A percentile compares a stretch with the other conserved stretches of the same genome.
phyloP scores from a whole-genome alignment of 2,797 vertebrate genomes.

The Argentina silus region DNA sequence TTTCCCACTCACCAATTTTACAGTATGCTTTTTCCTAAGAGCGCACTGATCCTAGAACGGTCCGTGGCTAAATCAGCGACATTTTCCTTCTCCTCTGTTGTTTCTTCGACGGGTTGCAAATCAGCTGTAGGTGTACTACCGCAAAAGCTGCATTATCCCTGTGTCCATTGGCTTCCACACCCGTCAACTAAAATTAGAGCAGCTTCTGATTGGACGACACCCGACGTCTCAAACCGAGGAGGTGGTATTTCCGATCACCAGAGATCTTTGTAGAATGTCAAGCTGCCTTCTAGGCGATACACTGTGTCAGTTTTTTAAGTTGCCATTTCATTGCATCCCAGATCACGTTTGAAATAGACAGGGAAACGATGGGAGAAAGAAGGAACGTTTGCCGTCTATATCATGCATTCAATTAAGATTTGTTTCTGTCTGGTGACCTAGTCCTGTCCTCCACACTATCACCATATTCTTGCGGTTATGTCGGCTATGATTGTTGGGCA shows the following conservation, averaged over 20 bases:
- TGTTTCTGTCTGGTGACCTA: too few relatives aligned
- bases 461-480: too few relatives aligned
- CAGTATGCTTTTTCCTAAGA: conserved; percentile 51
- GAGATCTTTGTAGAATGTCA: too few relatives aligned
- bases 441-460: too few relatives aligned
- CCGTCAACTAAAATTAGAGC: conserved; percentile 32
- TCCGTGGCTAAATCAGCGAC: conserved; percentile 66
- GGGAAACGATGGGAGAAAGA: too few relatives aligned
- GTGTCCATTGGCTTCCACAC: conserved; percentile 51
- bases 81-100: conserved; percentile 73
- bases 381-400: too few relatives aligned
- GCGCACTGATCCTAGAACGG: conserved; percentile 85
- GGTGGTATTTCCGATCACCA: neutral
- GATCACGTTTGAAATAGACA: too few relatives aligned
- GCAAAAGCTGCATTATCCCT: conserved; percentile 27
- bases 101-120: conserved; percentile 78
- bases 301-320: neutral
- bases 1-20: conserved; percentile 74
- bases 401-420: too few relatives aligned
- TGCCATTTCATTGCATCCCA: too few relatives aligned
- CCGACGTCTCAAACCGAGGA: neutral
- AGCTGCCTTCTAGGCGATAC: neutral
- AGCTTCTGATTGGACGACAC: neutral
- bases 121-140: conserved; percentile 66
- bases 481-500: too few relatives aligned